These are phyloP conservation scores for Cyprinodon diabolis DNA, from an alignment of 2,797 vertebrate species.

Conservation along the genomic window DNA sequence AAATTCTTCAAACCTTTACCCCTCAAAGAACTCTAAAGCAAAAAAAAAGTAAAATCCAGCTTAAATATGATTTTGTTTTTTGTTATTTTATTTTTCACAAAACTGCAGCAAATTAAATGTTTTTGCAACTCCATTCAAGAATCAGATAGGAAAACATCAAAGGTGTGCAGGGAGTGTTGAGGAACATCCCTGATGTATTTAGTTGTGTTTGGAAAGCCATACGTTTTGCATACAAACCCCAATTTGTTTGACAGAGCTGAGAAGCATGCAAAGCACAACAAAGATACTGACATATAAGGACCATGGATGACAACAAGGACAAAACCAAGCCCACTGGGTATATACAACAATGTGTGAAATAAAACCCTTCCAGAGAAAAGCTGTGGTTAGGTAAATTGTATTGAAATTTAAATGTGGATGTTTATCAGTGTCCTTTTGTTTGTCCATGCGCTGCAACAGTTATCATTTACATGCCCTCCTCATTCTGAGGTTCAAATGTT, in stretches of 20 bases:
- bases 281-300: constrained; percentile 14
- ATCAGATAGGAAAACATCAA: constrained; percentile 47
- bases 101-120: constrained; percentile 4
- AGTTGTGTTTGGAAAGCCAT: constrained; percentile 41
- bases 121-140: constrained; percentile 53
- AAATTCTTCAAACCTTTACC: background rate
- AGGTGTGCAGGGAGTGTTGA: constrained; percentile 18
- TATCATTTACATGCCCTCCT: constrained; percentile 67
- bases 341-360: constrained; percentile 43
- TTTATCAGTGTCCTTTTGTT: constrained; percentile 55
- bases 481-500: constrained; percentile 28
- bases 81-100: background rate
- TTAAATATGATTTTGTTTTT: background rate
- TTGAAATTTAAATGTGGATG: constrained; percentile 58
- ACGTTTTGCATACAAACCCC: constrained; percentile 74
- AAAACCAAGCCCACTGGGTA: constrained; percentile 42
- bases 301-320: constrained; percentile 54
- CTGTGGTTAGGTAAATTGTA: constrained; percentile 62
- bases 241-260: constrained; percentile 72
- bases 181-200: constrained; percentile 40
- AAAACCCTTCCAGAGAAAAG: constrained; percentile 40
- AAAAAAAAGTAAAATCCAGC: constrained; percentile 5
- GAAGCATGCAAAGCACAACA: constrained; percentile 77
- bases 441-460: constrained; percentile 36
- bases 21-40: background rate